Base-by-base conservation (phyloP, 2,113 vertebrate genomes). In the Nannospalax galili region DNA sequence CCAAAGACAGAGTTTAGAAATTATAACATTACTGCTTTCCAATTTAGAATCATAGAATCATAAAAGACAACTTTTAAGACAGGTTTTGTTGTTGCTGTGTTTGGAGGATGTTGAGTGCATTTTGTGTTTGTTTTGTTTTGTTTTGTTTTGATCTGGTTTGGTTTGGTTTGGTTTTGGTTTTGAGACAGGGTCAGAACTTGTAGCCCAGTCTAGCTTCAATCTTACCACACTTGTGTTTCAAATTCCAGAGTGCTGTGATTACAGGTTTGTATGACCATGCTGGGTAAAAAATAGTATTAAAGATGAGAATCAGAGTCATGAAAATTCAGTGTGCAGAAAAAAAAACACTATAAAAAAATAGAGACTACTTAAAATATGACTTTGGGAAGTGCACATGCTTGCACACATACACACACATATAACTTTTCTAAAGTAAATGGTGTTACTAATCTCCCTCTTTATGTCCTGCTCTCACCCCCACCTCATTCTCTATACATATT, bases 31-130 rank as follows among this genome's bases (percentile, higher is more conserved):
- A 48, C 37, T 87, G 58, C 32, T 56, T 70, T 94, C 16, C 14
- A 93, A 94, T 37, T 93, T 90, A 95, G 24, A 69, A 80, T 82
- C 75, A 89, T 1, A 79, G 45, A 93, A 62, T 89, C 69, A 93
- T 84, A 91, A 91, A 93, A 92, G 74, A 1, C 16, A 4, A 58
- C 16, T 48, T 87, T 65, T 45, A 75, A 77, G 17, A 56, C 45
- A 70, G 48, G 65, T 56, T 45, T 37, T 70, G 65, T 35, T n/a
- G 64, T 85, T 70, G 20, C 22, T n/a, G 1, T 69, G 16, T 52
- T 32, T 52, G 35, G 82, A 40, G 32, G 5, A n/a, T 85, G 64
- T 28, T 16, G 3, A 5, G 82, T 52, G 32, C 24, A 37, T 67
- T 67, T 67, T 65, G 2, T 65, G 20, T 84, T 32, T 8, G 42